These are phyloP conservation scores for Drosophila cracens DNA, from an alignment of 2,888 invertebrate genomes.

Conservation along the genomic window DNA sequence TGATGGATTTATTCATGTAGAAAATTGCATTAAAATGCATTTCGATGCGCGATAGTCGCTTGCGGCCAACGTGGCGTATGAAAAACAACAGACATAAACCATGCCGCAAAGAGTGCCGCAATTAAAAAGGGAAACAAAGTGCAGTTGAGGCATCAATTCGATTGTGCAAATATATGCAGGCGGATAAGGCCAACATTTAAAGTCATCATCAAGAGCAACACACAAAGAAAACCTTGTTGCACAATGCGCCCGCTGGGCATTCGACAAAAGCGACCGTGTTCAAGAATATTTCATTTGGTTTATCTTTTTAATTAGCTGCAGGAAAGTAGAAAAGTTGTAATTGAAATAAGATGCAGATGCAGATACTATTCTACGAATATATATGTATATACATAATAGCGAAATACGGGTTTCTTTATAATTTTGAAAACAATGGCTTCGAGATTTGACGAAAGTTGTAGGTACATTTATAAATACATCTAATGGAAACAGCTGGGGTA, in stretches of 20 bases:
- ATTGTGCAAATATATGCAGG: conserved; percentile 26
- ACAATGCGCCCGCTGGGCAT: conserved; percentile 39
- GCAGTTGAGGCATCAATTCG: conserved; percentile 54
- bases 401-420: conserved; percentile 31
- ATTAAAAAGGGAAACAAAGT: conserved; percentile 43
- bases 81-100: conserved; percentile 5
- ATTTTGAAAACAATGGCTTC: conserved; percentile 1
- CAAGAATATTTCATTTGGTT: conserved; percentile 7
- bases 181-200: conserved; percentile 20
- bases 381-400: background rate
- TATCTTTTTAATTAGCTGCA: conserved; percentile 35
- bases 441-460: background rate
- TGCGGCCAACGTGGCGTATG: conserved; percentile 31
- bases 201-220: conserved; percentile 3
- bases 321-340: conserved; percentile 42
- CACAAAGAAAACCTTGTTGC: conserved; percentile 7
- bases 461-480: background rate
- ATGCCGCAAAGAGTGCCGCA: conserved; percentile 50
- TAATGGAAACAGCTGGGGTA: background rate
- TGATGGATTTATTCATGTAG: conserved; percentile 74
- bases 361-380: conserved; percentile 11
- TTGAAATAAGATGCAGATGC: conserved; percentile 32
- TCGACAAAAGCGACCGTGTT: conserved; percentile 2
- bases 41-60: conserved; percentile 21
- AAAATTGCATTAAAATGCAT: conserved; percentile 76